phyloP scores from a whole-genome alignment of 1,140 invertebrate species.

The Aethina tumida region DNA sequence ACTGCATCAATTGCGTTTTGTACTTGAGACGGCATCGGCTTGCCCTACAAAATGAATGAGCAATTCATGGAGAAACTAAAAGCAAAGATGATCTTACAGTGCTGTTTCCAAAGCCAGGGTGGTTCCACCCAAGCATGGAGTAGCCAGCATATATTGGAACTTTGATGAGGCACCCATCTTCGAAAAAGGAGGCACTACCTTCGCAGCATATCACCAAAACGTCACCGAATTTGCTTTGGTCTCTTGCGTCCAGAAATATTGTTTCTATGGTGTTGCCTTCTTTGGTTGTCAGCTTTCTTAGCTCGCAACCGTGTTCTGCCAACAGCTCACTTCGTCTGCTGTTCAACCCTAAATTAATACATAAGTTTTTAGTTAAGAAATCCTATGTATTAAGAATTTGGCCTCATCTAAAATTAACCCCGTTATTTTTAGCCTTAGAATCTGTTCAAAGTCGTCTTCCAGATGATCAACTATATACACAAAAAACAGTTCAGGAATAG shows the following conservation, averaged over 20 bases:
- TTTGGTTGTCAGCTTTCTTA: slow-evolving; percentile 69
- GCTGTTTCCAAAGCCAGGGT: slow-evolving; percentile 91
- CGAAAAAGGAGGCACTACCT: slow-evolving; percentile 97
- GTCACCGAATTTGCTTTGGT: slow-evolving; percentile 51
- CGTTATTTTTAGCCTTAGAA: no score
- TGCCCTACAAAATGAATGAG: slow-evolving; percentile 46
- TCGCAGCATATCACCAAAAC: slow-evolving; percentile 86
- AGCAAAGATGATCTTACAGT: slow-evolving; percentile 47
- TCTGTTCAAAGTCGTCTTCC: no score
- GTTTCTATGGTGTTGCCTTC: slow-evolving; percentile 83
- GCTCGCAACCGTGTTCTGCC: no score
- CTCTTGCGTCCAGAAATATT: slow-evolving; percentile 77
- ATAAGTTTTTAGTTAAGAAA: no score
- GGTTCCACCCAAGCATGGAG: slow-evolving; percentile 96
- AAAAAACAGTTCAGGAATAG: no score
- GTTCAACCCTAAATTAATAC: no score
- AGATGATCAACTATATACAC: no score
- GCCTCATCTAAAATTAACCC: no score
- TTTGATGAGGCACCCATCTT: slow-evolving; percentile 82
- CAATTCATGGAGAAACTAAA: slow-evolving; percentile 1
- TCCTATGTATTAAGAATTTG: no score
- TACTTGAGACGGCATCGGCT: slow-evolving; percentile 81
- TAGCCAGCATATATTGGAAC: slow-evolving; percentile 81
- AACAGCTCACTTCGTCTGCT: no score
- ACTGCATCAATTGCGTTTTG: slow-evolving; percentile 85